Evolutionary conservation across 2,113 vertebrate species (phyloP), one percentile per base, ranked within the genome.

Genomic region (Smithornis capensis): DNA sequence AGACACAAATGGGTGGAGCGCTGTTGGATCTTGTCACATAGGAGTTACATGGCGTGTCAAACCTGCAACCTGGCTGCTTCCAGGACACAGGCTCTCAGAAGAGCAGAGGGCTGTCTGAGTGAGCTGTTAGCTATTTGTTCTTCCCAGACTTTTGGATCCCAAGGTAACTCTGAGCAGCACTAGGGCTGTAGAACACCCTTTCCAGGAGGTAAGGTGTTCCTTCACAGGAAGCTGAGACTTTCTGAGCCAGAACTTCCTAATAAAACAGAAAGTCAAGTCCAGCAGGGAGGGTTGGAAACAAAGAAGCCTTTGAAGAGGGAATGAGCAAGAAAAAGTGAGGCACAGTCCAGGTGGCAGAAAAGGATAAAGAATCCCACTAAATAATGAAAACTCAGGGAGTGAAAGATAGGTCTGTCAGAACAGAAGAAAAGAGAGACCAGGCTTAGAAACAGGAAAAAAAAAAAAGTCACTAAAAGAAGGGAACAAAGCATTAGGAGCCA

Each of bases 341-440:
- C 9, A 27, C 35, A 63, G 71, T 47, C 75, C 55, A 90, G 82
- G 71, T 95, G 75, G 40, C 63, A 94, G 70, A 84, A 87, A 25
- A 84, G 16, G 38, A 85, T 59, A 87, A 92, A 91, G 64, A 94
- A 91, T 80, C 71, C 14, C 31, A 63, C 35, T 81, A 86, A 91
- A 93, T 78, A 93, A 86, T 83, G 64, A 85, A 95, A 90, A 88
- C 42, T 80, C 15, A 12, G 25, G 37, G 55, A 90, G n/a, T 42
- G 42, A 86, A 73, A 56, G 33, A 50, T 29, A 49, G 45, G 16
- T 86, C 63, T 90, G 33, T 63, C 38, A 59, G 82, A 80, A 88
- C 4, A 81, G 68, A 92, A 85, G 52, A 52, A 73, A 80, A 85
- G 62, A 87, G 70, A 90, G 15, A 85, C 33, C 45, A 77, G 10